A percentile compares a stretch with the other conserved stretches of the same genome.
phyloP scores from a whole-genome alignment of 2,797 vertebrate species.

The Macropus fuliginosus region DNA sequence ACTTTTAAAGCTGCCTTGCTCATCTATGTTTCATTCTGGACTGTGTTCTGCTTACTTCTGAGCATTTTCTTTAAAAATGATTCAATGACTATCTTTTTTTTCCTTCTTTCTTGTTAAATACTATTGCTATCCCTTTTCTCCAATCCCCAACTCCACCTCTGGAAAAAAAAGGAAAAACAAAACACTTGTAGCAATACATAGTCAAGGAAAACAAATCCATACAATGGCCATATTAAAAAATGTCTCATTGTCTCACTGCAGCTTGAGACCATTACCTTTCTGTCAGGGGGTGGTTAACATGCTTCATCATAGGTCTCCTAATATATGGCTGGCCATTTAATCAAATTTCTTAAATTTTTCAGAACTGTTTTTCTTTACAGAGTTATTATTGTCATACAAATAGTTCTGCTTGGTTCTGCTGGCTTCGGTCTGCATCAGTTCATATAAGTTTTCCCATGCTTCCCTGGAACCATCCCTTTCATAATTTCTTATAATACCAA shows the following conservation, averaged over 20 bases:
- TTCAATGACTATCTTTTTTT: not conserved
- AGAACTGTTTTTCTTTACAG: not conserved
- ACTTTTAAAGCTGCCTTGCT: not conserved
- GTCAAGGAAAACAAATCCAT: not conserved
- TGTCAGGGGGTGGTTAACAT: not conserved
- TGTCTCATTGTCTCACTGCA: not conserved
- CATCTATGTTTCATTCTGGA: not conserved
- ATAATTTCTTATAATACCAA: not conserved
- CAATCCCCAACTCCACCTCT: not conserved
- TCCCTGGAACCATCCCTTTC: not conserved
- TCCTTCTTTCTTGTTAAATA: not conserved
- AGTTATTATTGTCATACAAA: not conserved
- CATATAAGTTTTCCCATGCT: not conserved
- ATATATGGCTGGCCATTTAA: not conserved
- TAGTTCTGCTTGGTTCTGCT: not conserved
- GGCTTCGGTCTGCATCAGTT: not conserved
- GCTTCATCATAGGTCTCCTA: not conserved
- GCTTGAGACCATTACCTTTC: not conserved
- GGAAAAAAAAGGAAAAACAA: not conserved
- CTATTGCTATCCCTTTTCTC: not conserved
- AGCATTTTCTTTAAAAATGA: not conserved
- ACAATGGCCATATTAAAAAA: not conserved
- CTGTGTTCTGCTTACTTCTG: not conserved
- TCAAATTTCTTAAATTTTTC: not conserved
- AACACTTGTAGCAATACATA: not conserved